Conservation (phyloP, 1,140 invertebrate species). For the Neomicropteryx cornuta region DNA sequence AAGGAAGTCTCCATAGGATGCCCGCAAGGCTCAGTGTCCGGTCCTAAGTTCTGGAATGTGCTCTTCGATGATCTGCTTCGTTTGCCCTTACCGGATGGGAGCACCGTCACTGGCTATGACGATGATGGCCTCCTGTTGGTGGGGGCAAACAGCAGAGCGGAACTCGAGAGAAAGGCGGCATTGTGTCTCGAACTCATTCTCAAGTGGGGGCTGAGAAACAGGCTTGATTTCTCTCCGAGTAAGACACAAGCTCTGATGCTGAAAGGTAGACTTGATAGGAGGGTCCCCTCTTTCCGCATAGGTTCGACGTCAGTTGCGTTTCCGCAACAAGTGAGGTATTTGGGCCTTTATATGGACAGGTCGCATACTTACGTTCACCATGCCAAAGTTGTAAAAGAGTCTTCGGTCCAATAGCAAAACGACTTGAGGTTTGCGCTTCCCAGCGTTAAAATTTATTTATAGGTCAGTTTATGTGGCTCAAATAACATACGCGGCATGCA, state of each 20-base stretch:
- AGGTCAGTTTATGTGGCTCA: constrained; percentile 14
- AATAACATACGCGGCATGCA: constrained; percentile 16
- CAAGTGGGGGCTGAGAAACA: constrained; percentile 15
- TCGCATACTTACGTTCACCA: constrained; percentile 6
- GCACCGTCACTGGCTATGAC: constrained; percentile 20
- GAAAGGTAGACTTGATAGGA: constrained; percentile 13
- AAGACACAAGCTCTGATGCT: constrained; percentile 14
- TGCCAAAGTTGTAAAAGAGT: too few species aligned
- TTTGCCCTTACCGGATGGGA: constrained; percentile 14
- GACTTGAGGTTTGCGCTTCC: constrained; percentile 14
- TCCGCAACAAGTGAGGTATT: too few species aligned
- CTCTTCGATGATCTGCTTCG: constrained; percentile 25
- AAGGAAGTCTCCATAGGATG: constrained; percentile 24
- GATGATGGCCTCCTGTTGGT: constrained; percentile 24
- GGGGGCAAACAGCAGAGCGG: constrained; percentile 14
- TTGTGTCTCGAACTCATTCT: constrained; percentile 2
- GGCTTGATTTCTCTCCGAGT: constrained; percentile 10
- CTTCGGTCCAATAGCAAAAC: constrained; percentile 2
- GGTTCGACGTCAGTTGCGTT: too few species aligned
- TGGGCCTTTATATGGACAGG: constrained; percentile 5
- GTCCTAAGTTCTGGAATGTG: constrained; percentile 29
- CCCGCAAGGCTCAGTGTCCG: constrained; percentile 34
- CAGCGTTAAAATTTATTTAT: constrained; percentile 14
- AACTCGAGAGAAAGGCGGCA: constrained; percentile 14
- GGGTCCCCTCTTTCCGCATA: constrained; percentile 11